Evolutionary conservation across 2,797 vertebrate genomes (phyloP), one percentile per base, ranked within the genome.

Genomic region (Eulemur albifrons): DNA sequence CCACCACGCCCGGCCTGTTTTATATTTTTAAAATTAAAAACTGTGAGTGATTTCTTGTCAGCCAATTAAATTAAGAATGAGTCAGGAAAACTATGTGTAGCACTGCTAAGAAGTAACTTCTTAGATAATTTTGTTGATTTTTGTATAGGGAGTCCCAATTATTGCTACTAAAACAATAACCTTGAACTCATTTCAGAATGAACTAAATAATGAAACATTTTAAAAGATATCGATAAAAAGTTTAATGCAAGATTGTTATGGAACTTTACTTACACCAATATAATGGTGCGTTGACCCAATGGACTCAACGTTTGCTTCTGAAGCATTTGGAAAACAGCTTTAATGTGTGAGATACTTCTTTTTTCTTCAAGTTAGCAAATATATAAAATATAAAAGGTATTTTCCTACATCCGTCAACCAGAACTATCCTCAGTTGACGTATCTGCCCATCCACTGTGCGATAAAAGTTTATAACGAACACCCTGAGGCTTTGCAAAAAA

Each of bases 61-160:
- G 48, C 50, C 30, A 84, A 70, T 52, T 80, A 85, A 48, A 89
- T 73, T 69, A 89, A 82, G 84, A 89, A 63, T 82, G 43, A 96
- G 12, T 86, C 52, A 75, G 76, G 77, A 90, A 89, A 82, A 85
- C 30, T 50, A 81, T 50, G 13, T 40, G 50, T n/a, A 65, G 13
- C 23, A 63, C 59, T 63, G 32, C 45, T 65, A 77, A 50, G 87
- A 86, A 88, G 7, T 75, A 81, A 86, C 54, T 77, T 67, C 75
- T 45, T 70, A 91, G 27, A 50, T 59, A 80, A 23, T 88, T 91
- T 88, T 87, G 18, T 77, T 88, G 54, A 79, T 13, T 43, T 80
- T 89, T 82, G n/a, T 75, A 95, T 84, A 77, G 35, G 59, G 38
- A 90, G 38, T 40, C 14, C 8, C 32, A 82, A 67, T 85, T 84